These are phyloP conservation scores for Folsomia candida DNA, from an alignment of 2,888 invertebrate genomes.

Conservation along the genomic window DNA sequence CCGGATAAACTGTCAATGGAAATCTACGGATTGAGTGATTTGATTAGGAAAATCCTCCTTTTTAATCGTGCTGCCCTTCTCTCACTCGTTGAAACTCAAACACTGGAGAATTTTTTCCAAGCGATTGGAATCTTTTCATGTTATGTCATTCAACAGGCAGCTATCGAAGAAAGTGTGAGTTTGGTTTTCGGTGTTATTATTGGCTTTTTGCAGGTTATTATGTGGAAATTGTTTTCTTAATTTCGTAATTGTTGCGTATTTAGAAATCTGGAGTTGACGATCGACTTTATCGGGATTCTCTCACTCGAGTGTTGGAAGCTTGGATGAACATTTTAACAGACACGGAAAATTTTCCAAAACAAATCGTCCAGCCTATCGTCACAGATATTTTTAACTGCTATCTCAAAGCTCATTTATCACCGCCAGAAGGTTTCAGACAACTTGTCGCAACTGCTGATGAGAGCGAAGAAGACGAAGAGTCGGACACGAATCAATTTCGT, in stretches of 20 bases:
- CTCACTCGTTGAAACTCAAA: constrained; percentile 55
- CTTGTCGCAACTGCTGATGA: constrained; percentile 58
- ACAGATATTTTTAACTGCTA: constrained; percentile 56
- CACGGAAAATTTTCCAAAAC: constrained; percentile 54
- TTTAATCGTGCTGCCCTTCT: constrained; percentile 60
- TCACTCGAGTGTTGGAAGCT: constrained; percentile 66
- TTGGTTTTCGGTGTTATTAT: neutral
- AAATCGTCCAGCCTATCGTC: constrained; percentile 55
- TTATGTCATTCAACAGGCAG: constrained; percentile 64
- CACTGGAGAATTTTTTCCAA: constrained; percentile 62
- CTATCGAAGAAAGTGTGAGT: constrained; percentile 66
- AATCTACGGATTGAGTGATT: constrained; percentile 66
- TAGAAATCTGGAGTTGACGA: constrained; percentile 53
- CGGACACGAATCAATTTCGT: constrained; percentile 65
- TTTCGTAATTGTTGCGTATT: neutral
- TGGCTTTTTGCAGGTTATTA: neutral
- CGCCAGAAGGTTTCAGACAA: constrained; percentile 72
- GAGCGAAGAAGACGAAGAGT: constrained; percentile 65
- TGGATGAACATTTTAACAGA: constrained; percentile 64
- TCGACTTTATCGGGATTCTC: constrained; percentile 65
- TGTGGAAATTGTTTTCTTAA: neutral
- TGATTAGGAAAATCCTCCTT: constrained; percentile 64
- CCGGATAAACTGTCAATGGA: constrained; percentile 55
- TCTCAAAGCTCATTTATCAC: constrained; percentile 77
- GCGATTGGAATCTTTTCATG: constrained; percentile 65